These are phyloP conservation scores for Strongylocentrotus purpuratus DNA, from an alignment of 35 echinoderm and acorn worm species.

Conservation along the genomic window DNA sequence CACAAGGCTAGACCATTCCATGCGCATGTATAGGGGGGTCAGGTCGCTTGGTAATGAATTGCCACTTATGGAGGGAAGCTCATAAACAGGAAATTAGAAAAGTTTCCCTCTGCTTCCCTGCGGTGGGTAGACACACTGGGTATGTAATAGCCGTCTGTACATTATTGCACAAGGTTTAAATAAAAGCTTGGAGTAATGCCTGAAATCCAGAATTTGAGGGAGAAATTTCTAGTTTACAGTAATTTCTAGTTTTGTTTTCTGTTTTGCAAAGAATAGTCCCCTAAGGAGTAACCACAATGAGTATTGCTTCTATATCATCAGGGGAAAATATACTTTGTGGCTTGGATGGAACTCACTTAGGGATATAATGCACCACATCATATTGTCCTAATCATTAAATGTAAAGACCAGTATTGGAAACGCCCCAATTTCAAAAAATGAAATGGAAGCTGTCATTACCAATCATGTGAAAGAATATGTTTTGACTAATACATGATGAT, in stretches of 20 bases:
- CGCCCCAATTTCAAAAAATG: no score
- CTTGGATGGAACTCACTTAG: background rate
- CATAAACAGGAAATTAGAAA: conserved; percentile 19
- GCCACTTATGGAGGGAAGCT: background rate
- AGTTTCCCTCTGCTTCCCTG: background rate
- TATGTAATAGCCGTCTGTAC: background rate
- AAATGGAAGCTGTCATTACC: no score
- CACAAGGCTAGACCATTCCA: background rate
- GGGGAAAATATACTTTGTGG: background rate
- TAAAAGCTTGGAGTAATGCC: background rate
- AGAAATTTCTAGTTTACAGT: background rate
- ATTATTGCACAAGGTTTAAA: background rate
- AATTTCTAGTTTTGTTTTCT: conserved; percentile 7
- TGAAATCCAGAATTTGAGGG: background rate
- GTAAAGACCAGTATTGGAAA: no score
- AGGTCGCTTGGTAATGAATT: background rate
- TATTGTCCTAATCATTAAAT: background rate
- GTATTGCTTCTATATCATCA: background rate
- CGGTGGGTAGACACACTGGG: background rate
- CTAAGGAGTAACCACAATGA: background rate
- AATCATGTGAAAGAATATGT: no score
- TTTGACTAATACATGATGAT: no score
- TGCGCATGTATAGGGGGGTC: background rate
- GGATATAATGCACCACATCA: background rate
- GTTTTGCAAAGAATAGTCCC: background rate